These are phyloP conservation scores for Zygogramma bicolorata DNA, from an alignment of 2,888 invertebrate genomes.

Conservation along the genomic window DNA sequence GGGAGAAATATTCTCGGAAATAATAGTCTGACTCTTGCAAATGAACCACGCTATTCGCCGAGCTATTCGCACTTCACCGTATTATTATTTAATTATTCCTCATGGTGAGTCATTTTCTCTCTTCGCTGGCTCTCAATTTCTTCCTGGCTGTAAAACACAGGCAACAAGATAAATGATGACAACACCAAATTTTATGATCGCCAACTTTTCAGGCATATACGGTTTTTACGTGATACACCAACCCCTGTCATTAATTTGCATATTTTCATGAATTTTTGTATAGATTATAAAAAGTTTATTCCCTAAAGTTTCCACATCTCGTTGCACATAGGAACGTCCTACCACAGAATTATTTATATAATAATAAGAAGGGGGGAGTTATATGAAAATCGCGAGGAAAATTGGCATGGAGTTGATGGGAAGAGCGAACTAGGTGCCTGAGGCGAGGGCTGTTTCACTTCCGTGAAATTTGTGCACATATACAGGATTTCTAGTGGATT, in stretches of 20 bases:
- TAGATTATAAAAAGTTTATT: not conserved
- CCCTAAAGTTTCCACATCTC: not conserved
- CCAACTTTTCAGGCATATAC: not conserved
- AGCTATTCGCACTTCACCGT: not conserved
- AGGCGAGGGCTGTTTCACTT: too few relatives aligned
- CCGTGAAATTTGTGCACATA: too few relatives aligned
- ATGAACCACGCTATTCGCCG: not conserved
- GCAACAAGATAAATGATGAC: not conserved
- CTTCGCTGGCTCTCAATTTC: not conserved
- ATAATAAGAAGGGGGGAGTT: not conserved
- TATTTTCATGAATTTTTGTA: not conserved
- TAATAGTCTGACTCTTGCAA: too few relatives aligned
- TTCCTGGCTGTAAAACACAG: not conserved
- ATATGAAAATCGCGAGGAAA: not conserved
- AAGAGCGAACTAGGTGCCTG: too few relatives aligned
- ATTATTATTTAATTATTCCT: not conserved
- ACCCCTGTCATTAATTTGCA: not conserved
- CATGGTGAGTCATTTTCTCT: not conserved
- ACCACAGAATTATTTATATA: not conserved
- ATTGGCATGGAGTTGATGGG: too few relatives aligned
- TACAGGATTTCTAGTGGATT: too few relatives aligned
- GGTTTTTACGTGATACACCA: not conserved
- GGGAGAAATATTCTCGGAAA: too few relatives aligned
- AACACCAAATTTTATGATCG: not conserved
- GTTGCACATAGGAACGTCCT: not conserved